These are phyloP conservation scores for Channa maculata DNA, from an alignment of 2,113 vertebrate species.

Conservation along the genomic window DNA sequence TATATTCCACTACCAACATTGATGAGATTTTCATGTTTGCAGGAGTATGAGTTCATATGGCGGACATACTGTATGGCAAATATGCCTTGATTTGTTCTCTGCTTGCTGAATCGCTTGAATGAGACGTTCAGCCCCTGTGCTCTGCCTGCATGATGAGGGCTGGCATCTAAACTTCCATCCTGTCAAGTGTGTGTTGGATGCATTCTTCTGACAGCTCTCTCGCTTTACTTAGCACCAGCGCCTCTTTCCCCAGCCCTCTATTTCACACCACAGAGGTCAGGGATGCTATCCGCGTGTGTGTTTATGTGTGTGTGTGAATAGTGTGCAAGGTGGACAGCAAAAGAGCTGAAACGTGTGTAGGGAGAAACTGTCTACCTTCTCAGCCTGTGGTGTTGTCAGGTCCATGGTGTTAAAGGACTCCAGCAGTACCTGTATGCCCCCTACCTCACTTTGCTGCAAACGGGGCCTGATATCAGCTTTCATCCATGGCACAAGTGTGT, in stretches of 20 bases:
- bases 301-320: slow-evolving; percentile 12
- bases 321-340: slow-evolving; percentile 32
- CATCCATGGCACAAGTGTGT: slow-evolving; percentile 58
- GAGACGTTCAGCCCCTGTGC: slow-evolving; percentile 51
- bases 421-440: slow-evolving; percentile 74
- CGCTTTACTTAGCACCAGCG: slow-evolving; percentile 57
- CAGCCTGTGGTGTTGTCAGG: slow-evolving; percentile 72
- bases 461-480: slow-evolving; percentile 71
- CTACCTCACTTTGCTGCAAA: slow-evolving; percentile 78
- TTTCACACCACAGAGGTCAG: slow-evolving; percentile 79
- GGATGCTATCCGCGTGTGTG: slow-evolving; percentile 38
- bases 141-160: slow-evolving; percentile 65
- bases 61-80: slow-evolving; percentile 24
- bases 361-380: slow-evolving; percentile 74
- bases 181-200: slow-evolving; percentile 68
- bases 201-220: slow-evolving; percentile 74
- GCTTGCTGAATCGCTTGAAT: slow-evolving; percentile 47
- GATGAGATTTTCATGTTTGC: slow-evolving; percentile 32
- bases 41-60: slow-evolving; percentile 19
- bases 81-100: slow-evolving; percentile 42
- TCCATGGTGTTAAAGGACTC: slow-evolving; percentile 67
- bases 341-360: slow-evolving; percentile 46
- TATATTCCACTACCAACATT: slow-evolving; percentile 1
- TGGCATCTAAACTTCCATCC: slow-evolving; percentile 58
- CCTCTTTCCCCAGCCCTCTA: slow-evolving; percentile 34